A percentile compares a stretch with the other conserved stretches of the same genome.
Evolutionary conservation across 2,888 invertebrate species (phyloP).

Genomic region (Resseliella maxima): DNA sequence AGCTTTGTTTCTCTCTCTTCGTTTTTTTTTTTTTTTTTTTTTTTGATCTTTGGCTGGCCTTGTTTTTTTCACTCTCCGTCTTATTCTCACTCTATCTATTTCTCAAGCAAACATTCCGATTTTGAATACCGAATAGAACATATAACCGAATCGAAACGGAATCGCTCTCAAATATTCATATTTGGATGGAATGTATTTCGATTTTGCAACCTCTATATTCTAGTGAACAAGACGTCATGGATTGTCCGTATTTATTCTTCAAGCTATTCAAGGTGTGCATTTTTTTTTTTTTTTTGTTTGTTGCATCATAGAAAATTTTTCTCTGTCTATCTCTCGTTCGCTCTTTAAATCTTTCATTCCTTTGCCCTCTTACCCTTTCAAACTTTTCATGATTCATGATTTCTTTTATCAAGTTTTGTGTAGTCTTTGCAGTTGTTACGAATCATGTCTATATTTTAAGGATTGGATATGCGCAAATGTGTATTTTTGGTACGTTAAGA

Average conservation of each 20-base stretch:
- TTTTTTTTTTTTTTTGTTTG: neutral
- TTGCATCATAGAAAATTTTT: too few species aligned
- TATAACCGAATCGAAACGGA: neutral
- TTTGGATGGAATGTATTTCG: conserved; percentile 15
- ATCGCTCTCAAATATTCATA: conserved; percentile 19
- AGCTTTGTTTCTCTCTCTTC: neutral
- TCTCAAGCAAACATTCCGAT: neutral
- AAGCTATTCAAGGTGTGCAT: neutral
- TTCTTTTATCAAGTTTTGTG: conserved; percentile 22
- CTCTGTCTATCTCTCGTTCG: too few species aligned
- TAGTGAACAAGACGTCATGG: neutral
- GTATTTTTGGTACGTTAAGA: neutral
- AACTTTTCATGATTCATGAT: conserved; percentile 15
- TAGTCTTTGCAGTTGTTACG: neutral
- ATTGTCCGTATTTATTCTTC: conserved; percentile 9
- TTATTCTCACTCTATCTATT: neutral
- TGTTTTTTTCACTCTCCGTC: neutral
- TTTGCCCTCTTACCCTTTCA: neutral
- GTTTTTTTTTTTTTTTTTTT: neutral
- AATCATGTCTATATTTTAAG: neutral
- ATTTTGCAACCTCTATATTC: neutral
- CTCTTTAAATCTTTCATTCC: too few species aligned
- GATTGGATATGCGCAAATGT: neutral
- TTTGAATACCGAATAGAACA: neutral
- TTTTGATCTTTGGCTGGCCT: neutral